These are phyloP conservation scores for Lacerta viridis DNA, from an alignment of 2,797 vertebrate genomes.

Conservation along the genomic window DNA sequence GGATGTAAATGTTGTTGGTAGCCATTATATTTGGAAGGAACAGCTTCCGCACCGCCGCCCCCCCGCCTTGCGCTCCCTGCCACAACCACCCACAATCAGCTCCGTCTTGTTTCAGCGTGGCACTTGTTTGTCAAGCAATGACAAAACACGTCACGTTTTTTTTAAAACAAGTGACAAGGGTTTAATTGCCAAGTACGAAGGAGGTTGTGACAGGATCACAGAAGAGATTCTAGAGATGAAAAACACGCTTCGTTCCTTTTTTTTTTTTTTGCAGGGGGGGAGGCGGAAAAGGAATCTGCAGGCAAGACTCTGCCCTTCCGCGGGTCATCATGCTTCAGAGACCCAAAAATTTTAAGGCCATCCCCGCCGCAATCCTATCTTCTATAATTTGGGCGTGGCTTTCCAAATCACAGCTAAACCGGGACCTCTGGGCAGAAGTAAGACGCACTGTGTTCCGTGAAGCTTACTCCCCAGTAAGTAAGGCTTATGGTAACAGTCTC, in stretches of 20 bases:
- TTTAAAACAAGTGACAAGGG: conserved; percentile 69
- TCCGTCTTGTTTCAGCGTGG: conserved; percentile 77
- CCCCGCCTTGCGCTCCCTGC: background rate
- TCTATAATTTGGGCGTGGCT: background rate
- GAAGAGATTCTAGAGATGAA: conserved; percentile 64
- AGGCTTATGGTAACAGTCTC: background rate
- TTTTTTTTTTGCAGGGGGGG: background rate
- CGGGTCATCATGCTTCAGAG: conserved; percentile 27
- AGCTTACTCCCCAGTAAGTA: background rate
- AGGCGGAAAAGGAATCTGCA: conserved; percentile 34
- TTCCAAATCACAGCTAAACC: background rate
- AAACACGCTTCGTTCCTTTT: conserved; percentile 22
- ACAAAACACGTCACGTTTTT: conserved; percentile 70
- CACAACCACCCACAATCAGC: conserved; percentile 56
- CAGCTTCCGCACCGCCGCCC: conserved; percentile 52
- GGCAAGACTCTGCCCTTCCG: conserved; percentile 32
- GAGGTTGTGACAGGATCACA: conserved; percentile 64
- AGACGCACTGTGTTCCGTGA: background rate
- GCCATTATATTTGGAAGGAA: conserved; percentile 29
- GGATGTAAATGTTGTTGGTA: conserved; percentile 40
- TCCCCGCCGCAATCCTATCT: background rate
- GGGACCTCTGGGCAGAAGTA: background rate
- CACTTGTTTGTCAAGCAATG: conserved; percentile 76
- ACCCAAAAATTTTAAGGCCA: background rate
- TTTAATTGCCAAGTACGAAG: conserved; percentile 66